These are phyloP conservation scores for Zosterops lateralis DNA, from an alignment of 2,113 vertebrate species.

Conservation along the genomic window DNA sequence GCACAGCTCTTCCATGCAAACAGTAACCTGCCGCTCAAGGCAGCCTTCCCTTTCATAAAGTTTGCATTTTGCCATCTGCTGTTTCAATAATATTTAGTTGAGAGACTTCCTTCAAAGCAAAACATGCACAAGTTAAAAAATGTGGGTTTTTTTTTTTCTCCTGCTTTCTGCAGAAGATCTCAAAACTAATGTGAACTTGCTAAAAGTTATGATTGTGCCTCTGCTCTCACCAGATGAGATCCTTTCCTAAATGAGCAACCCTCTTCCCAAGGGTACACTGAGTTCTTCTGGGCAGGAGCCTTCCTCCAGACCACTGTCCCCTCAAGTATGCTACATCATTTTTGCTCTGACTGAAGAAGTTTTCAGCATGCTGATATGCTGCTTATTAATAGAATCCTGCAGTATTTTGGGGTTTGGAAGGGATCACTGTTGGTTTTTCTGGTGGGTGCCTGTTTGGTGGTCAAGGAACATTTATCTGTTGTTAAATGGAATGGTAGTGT, in stretches of 20 bases:
- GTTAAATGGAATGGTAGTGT: neutral
- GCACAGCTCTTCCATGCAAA: constrained; percentile 21
- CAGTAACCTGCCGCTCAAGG: constrained; percentile 10
- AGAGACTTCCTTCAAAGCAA: constrained; percentile 63
- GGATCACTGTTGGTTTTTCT: neutral
- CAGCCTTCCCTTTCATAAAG: constrained; percentile 17
- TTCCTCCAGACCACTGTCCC: neutral
- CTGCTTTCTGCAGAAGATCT: neutral
- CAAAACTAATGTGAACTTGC: neutral
- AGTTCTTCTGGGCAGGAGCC: neutral
- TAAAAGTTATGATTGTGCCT: constrained; percentile 29
- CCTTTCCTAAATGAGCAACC: neutral
- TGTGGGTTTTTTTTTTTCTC: rapidly evolving
- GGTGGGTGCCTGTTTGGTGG: neutral
- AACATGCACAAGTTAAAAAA: neutral
- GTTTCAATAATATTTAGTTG: constrained; percentile 39
- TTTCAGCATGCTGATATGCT: neutral
- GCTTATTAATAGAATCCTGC: neutral
- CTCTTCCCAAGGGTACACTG: neutral
- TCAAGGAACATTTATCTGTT: neutral
- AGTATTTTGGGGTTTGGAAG: neutral
- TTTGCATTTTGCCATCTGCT: constrained; percentile 54
- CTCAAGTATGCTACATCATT: neutral
- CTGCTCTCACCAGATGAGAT: neutral
- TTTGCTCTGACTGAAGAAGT: neutral